phyloP scores from a whole-genome alignment of 2,888 invertebrate genomes.

The Eumacrocentrus americanus region DNA sequence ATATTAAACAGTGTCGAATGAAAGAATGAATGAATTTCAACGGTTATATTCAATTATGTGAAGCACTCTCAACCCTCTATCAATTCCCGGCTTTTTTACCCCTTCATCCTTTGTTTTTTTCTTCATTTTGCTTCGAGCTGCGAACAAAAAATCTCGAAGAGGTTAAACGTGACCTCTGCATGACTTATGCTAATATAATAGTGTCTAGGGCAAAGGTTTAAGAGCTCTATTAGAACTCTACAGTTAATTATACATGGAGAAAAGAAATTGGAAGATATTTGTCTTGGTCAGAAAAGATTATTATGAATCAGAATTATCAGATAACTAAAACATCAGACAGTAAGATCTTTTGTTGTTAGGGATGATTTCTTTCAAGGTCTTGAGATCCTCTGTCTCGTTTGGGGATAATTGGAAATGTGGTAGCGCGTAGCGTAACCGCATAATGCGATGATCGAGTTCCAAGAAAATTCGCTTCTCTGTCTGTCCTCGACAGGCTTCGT shows the following conservation, averaged over 20 bases:
- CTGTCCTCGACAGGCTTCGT: conserved; percentile 14
- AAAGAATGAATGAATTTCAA: conserved; percentile 17
- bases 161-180: background rate
- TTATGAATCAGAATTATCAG: background rate
- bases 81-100: background rate
- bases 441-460: conserved; percentile 29
- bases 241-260: too few relatives aligned
- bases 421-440: conserved; percentile 31
- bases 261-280: too few relatives aligned
- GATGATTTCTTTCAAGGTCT: background rate
- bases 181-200: conserved; percentile 7
- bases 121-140: background rate
- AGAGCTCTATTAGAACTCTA: background rate
- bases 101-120: conserved; percentile 1
- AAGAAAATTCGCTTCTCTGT: conserved; percentile 18
- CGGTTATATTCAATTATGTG: background rate
- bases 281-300: too few relatives aligned
- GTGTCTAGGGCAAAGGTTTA: background rate
- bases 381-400: background rate
- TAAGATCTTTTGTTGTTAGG: background rate
- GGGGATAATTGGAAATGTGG: conserved; percentile 28
- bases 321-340: background rate
- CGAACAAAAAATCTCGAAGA: background rate
- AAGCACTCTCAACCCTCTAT: background rate
- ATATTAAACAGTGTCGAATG: conserved; percentile 44